Evolutionary conservation across 2,888 invertebrate genomes (phyloP), one percentile per base, ranked within the genome.

Genomic region (Rhopalosiphum nymphaeae): DNA sequence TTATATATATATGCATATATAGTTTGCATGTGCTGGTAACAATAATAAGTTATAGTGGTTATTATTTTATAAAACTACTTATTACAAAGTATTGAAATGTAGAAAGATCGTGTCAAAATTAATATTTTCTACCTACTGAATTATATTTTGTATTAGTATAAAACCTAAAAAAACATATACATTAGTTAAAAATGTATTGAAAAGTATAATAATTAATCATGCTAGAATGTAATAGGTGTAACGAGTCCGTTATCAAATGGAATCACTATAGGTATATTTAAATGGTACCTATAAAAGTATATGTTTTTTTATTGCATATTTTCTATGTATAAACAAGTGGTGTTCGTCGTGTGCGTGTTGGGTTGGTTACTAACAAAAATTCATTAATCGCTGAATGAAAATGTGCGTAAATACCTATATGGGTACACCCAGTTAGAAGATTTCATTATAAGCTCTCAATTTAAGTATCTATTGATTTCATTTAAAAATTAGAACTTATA

Each of bases 291-390:
- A 36, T 67, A 78, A 78, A 78, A 36, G 78, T 36, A 67, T 78
- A 78, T 26, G 10, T 57, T 56, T 91, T 49, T 91, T 85, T 85
- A 85, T 85, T 85, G 84, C 36, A 91, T 84, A 84, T 53, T 91
- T 56, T 85, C 53, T 36, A 57, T 91, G 85, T 91, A 57, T 91
- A 91, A 91, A 91, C 91, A 91, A 91, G 91, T 91, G 91, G 91
- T 46, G 57, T 91, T 57, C 85, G n/a, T 86, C 44, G 91, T 91
- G n/a, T 84, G 36, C 53, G 36, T 36, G 25, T 86, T 25, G 85
- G 44, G 57, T 44, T 21, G 44, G 85, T 91, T 57, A 57, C 86
- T 46, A 53, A 57, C 86, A 57, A 86, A 56, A 85, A 46, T 57
- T 46, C n/a, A 13, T 57, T 91, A 25, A 86, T 57, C n/a, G 57